Evolutionary conservation across 2,888 invertebrate species (phyloP).

Genomic region (Odontocolon sp.): DNA sequence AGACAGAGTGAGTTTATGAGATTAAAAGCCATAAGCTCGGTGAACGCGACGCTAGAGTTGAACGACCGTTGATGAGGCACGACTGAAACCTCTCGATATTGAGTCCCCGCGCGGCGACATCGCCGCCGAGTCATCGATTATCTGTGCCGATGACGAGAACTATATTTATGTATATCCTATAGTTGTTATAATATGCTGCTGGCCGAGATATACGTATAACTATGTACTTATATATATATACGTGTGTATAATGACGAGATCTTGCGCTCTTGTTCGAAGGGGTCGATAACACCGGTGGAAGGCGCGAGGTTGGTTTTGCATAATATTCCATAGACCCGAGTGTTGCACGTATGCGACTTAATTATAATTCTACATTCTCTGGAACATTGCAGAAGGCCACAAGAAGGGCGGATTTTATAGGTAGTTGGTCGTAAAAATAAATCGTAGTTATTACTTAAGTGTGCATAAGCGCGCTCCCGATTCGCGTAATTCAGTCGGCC

Average conservation of each 20-base stretch:
- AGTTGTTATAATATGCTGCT: constrained; percentile 18
- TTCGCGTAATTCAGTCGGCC: constrained; percentile 9
- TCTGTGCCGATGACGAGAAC: constrained; percentile 37
- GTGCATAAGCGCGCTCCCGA: constrained; percentile 8
- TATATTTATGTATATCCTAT: constrained; percentile 1
- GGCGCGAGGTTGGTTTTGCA: constrained; percentile 34
- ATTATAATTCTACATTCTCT: constrained; percentile 25
- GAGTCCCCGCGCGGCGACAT: constrained; percentile 10
- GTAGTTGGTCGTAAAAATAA: constrained; percentile 23
- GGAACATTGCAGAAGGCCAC: not conserved
- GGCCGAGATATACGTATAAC: no score
- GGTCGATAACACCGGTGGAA: constrained; percentile 49
- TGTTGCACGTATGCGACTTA: constrained; percentile 16
- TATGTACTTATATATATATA: no score
- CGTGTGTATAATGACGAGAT: constrained; percentile 25
- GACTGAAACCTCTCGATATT: constrained; percentile 46
- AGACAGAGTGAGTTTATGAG: constrained; percentile 37
- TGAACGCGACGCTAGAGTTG: constrained; percentile 35
- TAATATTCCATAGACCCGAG: constrained; percentile 19
- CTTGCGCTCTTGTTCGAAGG: constrained; percentile 45
- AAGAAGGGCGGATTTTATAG: constrained; percentile 5
- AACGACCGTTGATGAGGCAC: constrained; percentile 55
- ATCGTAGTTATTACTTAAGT: not conserved
- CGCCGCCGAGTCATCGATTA: constrained; percentile 55
- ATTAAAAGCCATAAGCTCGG: constrained; percentile 43